These are phyloP conservation scores for Ormyrus nitidulus DNA, from an alignment of 2,888 invertebrate genomes.

Conservation along the genomic window DNA sequence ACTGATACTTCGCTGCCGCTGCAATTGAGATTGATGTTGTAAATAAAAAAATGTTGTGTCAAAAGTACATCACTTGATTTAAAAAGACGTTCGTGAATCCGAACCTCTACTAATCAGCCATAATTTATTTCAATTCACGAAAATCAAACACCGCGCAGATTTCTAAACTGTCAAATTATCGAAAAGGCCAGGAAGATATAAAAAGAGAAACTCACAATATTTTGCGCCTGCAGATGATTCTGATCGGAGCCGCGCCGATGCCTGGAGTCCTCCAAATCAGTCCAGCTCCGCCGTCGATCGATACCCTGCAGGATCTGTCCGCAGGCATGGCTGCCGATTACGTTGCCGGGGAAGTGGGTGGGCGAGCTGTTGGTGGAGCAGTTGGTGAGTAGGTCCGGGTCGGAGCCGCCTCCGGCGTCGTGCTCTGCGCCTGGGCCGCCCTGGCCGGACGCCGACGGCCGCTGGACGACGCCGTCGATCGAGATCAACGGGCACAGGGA, in stretches of 20 bases:
- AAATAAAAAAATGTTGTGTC: background rate
- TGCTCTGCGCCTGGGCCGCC: slow-evolving; percentile 5
- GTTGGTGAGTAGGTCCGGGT: slow-evolving; percentile 76
- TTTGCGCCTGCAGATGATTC: slow-evolving; percentile 72
- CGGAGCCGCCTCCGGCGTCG: slow-evolving; percentile 68
- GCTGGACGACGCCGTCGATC: slow-evolving; percentile 51
- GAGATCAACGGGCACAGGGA: slow-evolving; percentile 76
- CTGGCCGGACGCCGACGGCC: slow-evolving; percentile 1
- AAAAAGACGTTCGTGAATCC: no score
- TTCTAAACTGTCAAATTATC: slow-evolving; percentile 4
- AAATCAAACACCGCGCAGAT: background rate
- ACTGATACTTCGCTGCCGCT: slow-evolving; percentile 79
- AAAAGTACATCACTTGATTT: no score
- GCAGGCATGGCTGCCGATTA: slow-evolving; percentile 70
- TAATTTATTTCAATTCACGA: no score
- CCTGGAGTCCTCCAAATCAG: slow-evolving; percentile 84
- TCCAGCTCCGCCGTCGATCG: slow-evolving; percentile 88
- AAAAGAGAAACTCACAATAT: slow-evolving; percentile 66
- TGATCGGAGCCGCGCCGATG: slow-evolving; percentile 69
- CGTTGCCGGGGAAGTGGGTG: slow-evolving; percentile 69
- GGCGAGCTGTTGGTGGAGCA: slow-evolving; percentile 77
- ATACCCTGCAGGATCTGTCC: slow-evolving; percentile 77
- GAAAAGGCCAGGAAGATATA: background rate
- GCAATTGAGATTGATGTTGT: slow-evolving; percentile 1
- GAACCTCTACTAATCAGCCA: no score